Conservation (phyloP, 1,140 invertebrate species). For the Meloidogyne exigua region DNA sequence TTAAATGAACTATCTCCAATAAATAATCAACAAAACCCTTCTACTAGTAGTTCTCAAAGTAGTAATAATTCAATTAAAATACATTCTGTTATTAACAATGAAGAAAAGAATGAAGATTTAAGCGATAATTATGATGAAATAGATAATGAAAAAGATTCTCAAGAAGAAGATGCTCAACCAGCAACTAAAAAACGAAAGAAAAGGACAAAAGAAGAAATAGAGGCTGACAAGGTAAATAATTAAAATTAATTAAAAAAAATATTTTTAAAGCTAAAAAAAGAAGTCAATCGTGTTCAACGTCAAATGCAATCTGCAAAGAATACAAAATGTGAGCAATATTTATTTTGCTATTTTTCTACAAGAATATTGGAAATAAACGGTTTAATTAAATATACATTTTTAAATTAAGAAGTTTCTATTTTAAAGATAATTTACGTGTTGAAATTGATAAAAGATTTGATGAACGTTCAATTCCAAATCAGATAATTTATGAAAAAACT, state of each 20-base stretch:
- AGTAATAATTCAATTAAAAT: background rate
- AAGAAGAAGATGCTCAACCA: background rate
- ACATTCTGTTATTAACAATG: background rate
- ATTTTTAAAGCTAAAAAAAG: slow-evolving; percentile 37
- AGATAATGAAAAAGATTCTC: background rate
- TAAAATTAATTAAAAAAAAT: slow-evolving; percentile 12
- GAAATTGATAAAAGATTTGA: slow-evolving; percentile 34
- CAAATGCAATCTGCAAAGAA: slow-evolving; percentile 54
- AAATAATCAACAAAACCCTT: slow-evolving; percentile 1
- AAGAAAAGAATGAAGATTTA: background rate
- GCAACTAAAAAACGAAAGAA: slow-evolving; percentile 25
- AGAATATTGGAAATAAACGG: slow-evolving; percentile 40
- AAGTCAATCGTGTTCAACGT: slow-evolving; percentile 46
- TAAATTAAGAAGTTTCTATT: background rate
- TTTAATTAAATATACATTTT: slow-evolving; percentile 7
- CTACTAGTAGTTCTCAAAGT: background rate
- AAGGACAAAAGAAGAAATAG: slow-evolving; percentile 51
- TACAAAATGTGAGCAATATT: slow-evolving; percentile 55
- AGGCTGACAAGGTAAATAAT: slow-evolving; percentile 47
- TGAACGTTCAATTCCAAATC: slow-evolving; percentile 42
- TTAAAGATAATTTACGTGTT: slow-evolving; percentile 27
- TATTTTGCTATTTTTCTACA: slow-evolving; percentile 48
- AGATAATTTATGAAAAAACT: slow-evolving; percentile 34
- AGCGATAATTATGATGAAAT: background rate
- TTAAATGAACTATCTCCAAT: background rate